phyloP scores from a whole-genome alignment of 2,113 vertebrate species.

The Danionella cerebrum region DNA sequence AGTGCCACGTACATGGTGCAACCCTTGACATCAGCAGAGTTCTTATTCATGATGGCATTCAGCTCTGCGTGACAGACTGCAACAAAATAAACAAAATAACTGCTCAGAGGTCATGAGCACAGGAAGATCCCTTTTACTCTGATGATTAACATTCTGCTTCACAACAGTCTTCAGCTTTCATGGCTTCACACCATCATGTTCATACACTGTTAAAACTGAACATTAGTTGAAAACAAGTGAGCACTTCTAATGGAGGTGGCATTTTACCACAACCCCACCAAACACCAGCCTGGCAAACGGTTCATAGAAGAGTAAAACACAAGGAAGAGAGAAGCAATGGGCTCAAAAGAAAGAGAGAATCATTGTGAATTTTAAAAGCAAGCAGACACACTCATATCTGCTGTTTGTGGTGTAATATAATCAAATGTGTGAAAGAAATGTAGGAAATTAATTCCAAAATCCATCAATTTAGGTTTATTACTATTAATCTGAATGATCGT shows the following conservation, averaged over 20 bases:
- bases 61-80: conserved; percentile 93
- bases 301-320: conserved; percentile 4
- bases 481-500: neutral
- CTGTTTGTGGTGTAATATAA: neutral
- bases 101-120: neutral
- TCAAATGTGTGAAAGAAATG: neutral
- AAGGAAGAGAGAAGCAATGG: neutral
- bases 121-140: neutral
- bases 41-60: conserved; percentile 98
- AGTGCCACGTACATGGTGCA: conserved; percentile 91
- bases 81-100: neutral
- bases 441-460: neutral
- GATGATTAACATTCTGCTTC: neutral
- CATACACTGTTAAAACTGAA: too few relatives aligned
- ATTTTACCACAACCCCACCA: neutral
- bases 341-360: neutral
- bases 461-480: neutral
- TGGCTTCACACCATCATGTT: neutral
- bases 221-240: too few relatives aligned
- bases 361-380: neutral
- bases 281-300: conserved; percentile 5
- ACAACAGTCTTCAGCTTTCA: neutral
- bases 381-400: neutral
- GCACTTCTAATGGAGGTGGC: too few relatives aligned
- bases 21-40: conserved; percentile 87